Conservation (phyloP, 2,888 invertebrate genomes). For the Phengaris alcon region DNA sequence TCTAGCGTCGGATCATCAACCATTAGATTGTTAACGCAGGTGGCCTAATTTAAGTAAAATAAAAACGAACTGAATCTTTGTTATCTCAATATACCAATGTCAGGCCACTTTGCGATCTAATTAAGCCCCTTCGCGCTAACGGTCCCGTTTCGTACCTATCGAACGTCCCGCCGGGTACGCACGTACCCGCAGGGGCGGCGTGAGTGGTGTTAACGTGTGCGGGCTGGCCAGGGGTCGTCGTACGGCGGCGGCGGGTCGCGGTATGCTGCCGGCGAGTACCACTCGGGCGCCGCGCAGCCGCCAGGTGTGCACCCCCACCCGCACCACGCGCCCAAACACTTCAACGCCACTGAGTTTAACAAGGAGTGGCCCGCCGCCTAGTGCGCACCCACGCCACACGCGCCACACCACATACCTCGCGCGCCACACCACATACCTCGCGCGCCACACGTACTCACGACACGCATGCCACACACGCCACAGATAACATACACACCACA, state of each 20-base stretch:
- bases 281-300: conserved; percentile 66
- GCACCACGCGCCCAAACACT: conserved; percentile 80
- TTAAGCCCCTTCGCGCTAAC: conserved; percentile 40
- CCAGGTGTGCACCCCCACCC: conserved; percentile 75
- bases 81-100: conserved; percentile 25
- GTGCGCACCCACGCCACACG: conserved; percentile 35
- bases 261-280: conserved; percentile 69
- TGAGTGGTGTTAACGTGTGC: conserved; percentile 38
- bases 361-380: conserved; percentile 80
- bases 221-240: conserved; percentile 67
- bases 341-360: conserved; percentile 74
- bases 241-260: conserved; percentile 75
- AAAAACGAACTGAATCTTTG: conserved; percentile 34
- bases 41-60: conserved; percentile 38
- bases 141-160: conserved; percentile 35
- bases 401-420: conserved; percentile 32
- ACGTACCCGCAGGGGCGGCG: conserved; percentile 32
- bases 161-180: conserved; percentile 37
- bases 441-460: conserved; percentile 31
- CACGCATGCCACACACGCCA: conserved; percentile 31
- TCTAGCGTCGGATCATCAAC: conserved; percentile 41
- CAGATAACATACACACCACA: neutral
- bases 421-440: conserved; percentile 29
- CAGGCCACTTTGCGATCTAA: conserved; percentile 37
- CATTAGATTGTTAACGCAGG: conserved; percentile 42